Conservation (phyloP, 2,113 vertebrate species). For the Camelus bactrianus region DNA sequence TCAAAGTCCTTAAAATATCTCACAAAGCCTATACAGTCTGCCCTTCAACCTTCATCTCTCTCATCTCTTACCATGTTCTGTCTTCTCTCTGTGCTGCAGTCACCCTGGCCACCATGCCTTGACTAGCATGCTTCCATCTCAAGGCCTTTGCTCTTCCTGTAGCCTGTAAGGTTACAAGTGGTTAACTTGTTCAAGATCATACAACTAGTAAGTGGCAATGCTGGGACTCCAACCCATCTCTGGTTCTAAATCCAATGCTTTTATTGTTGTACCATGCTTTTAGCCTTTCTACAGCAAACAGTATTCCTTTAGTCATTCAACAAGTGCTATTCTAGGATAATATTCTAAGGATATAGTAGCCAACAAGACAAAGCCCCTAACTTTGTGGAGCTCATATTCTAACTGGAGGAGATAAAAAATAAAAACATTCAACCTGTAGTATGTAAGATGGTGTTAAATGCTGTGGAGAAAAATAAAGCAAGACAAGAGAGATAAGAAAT, state of each 20-base stretch:
- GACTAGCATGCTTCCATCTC: background rate
- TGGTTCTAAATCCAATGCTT: background rate
- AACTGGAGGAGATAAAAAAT: background rate
- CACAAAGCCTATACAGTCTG: background rate
- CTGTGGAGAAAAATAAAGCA: conserved; percentile 39
- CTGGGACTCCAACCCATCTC: background rate
- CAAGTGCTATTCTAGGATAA: background rate
- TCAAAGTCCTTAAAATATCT: background rate
- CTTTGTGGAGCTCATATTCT: background rate
- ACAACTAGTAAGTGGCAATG: background rate
- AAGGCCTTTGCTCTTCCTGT: background rate
- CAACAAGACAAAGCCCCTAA: background rate
- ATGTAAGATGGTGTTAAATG: background rate
- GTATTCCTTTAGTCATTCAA: background rate
- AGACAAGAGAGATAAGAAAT: background rate
- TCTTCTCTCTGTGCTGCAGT: background rate
- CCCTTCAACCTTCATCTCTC: background rate
- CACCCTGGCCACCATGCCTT: background rate
- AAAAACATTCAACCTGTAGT: background rate
- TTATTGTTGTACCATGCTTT: background rate
- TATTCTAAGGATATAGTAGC: background rate
- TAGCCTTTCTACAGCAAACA: background rate
- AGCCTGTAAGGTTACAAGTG: background rate
- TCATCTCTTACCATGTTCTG: background rate
- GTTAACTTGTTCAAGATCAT: background rate